phyloP scores from a whole-genome alignment of 2,113 vertebrate species.

The Brienomyrus longianalis region DNA sequence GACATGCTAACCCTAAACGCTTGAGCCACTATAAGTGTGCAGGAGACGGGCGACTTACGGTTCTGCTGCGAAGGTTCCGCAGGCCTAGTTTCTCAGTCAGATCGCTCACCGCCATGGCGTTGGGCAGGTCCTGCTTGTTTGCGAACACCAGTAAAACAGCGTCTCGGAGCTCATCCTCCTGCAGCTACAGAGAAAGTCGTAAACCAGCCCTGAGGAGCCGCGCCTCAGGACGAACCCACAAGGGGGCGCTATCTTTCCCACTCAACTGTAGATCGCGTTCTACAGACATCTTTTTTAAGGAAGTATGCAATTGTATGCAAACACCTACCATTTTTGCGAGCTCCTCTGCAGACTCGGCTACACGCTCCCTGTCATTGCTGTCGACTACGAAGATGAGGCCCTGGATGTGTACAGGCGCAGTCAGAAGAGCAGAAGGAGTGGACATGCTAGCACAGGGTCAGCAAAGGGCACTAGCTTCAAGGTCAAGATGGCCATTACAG shows the following conservation, averaged over 20 bases:
- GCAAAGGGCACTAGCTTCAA: not conserved
- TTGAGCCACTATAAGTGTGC: not conserved
- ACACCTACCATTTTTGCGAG: conserved; percentile 80
- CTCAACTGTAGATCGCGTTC: too few relatives aligned
- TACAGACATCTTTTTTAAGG: not conserved
- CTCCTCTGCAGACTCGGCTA: conserved; percentile 78
- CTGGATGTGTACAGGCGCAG: conserved; percentile 42
- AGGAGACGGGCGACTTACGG: conserved; percentile 54
- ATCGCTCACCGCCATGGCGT: conserved; percentile 77
- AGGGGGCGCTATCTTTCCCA: not conserved
- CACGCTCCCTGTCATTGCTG: conserved; percentile 84
- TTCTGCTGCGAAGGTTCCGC: conserved; percentile 65
- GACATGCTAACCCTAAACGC: not conserved
- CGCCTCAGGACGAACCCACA: not conserved
- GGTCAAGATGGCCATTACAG: not conserved
- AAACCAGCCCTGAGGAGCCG: not conserved
- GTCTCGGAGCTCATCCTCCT: conserved; percentile 79
- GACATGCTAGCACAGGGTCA: not conserved
- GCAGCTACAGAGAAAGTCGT: conserved; percentile 53
- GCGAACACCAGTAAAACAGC: conserved; percentile 82
- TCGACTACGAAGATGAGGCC: conserved; percentile 93
- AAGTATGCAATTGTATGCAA: not conserved
- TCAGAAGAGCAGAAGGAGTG: not conserved
- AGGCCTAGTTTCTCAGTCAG: conserved; percentile 80
- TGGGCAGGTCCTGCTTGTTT: conserved; percentile 92